Evolutionary conservation across 2,113 vertebrate species (phyloP).

Genomic region (Manacus vitellinus): DNA sequence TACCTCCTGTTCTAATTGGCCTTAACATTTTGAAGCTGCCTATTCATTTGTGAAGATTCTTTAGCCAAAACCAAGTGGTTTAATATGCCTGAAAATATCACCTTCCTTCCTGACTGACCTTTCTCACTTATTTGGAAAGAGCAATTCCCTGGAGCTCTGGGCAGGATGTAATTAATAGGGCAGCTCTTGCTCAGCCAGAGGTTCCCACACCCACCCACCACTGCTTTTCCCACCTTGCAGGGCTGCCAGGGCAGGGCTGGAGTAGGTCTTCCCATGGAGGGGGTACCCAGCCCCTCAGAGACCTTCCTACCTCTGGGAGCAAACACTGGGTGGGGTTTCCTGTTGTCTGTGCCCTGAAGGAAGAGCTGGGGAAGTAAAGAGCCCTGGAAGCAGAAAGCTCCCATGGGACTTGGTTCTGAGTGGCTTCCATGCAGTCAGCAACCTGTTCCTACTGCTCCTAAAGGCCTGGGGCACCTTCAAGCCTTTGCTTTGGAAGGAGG

Average conservation of each 20-base stretch:
- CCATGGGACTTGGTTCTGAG: neutral
- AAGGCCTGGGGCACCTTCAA: neutral
- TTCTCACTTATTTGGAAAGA: neutral
- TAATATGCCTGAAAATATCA: neutral
- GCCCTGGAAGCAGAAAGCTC: neutral
- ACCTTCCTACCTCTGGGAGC: neutral
- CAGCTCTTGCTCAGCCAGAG: neutral
- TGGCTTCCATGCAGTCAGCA: neutral
- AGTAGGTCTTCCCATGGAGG: fast-evolving
- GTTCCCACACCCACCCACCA: neutral
- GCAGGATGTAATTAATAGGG: neutral
- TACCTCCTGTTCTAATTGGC: neutral
- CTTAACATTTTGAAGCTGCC: neutral
- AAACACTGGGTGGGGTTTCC: fast-evolving
- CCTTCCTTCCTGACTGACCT: neutral
- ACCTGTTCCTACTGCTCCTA: neutral
- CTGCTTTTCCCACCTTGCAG: neutral
- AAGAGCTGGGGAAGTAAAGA: neutral
- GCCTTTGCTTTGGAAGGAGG: neutral
- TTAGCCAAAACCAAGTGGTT: neutral
- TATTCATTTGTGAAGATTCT: neutral
- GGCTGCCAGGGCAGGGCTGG: neutral
- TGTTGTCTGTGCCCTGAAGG: neutral
- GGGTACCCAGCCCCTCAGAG: neutral
- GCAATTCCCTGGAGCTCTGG: neutral